Conservation (phyloP, 2,888 invertebrate genomes). For the Anthoptus insignis region DNA sequence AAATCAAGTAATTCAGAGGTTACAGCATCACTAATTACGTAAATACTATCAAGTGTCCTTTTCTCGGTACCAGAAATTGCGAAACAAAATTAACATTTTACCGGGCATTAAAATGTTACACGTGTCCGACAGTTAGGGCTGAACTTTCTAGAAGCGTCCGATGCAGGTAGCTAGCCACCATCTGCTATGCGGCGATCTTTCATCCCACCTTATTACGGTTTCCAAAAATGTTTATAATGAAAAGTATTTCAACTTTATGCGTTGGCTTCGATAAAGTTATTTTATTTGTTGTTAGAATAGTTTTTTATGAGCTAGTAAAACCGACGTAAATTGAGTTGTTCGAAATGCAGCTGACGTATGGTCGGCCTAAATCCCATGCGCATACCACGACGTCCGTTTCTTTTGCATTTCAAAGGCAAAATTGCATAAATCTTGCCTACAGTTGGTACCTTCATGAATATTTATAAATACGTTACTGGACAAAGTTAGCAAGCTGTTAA, state of each 20-base stretch:
- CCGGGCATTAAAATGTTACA: conserved; percentile 62
- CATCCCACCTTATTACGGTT: conserved; percentile 79
- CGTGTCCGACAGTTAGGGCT: conserved; percentile 53
- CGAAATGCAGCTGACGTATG: conserved; percentile 65
- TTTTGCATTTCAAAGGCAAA: conserved; percentile 6
- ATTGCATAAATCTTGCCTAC: background rate
- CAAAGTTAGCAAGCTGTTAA: background rate
- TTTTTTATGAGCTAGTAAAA: conserved; percentile 82
- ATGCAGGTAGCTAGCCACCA: conserved; percentile 74
- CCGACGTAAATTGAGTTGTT: conserved; percentile 81
- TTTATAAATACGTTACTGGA: background rate
- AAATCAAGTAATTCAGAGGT: too few species aligned
- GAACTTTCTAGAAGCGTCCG: conserved; percentile 66
- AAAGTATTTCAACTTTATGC: conserved; percentile 79
- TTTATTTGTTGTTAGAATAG: conserved; percentile 77
- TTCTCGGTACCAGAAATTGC: conserved; percentile 50
- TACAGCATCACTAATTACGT: too few species aligned
- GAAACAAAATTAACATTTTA: conserved; percentile 56
- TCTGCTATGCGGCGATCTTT: conserved; percentile 82
- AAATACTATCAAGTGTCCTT: conserved; percentile 4
- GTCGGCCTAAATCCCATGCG: conserved; percentile 60
- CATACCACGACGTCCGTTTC: conserved; percentile 17
- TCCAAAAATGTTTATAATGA: conserved; percentile 83
- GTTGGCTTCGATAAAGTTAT: conserved; percentile 76
- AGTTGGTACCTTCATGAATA: background rate